These are phyloP conservation scores for Esox masquinongy DNA, from an alignment of 2,797 vertebrate genomes.

Conservation along the genomic window DNA sequence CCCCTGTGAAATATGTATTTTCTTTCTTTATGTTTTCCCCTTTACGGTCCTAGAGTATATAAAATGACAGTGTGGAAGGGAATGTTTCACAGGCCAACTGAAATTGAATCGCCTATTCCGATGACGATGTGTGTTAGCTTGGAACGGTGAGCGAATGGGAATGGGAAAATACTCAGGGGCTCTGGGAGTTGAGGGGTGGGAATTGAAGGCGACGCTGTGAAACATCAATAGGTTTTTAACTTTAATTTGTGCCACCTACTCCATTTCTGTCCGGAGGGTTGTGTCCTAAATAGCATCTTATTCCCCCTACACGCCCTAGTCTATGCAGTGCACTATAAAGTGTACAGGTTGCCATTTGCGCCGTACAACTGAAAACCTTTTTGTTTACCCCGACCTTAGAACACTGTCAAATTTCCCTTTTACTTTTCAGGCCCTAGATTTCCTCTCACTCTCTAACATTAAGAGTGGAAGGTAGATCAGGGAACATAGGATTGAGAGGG, in stretches of 20 bases:
- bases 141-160: conserved; percentile 57
- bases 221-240: conserved; percentile 45
- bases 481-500: conserved; percentile 7
- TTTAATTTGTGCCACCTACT: conserved; percentile 30
- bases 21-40: conserved; percentile 47
- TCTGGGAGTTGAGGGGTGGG: conserved; percentile 13
- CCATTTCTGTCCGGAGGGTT: too few relatives aligned
- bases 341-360: conserved; percentile 35
- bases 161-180: conserved; percentile 27
- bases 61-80: conserved; percentile 32
- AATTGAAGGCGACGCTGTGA: conserved; percentile 45
- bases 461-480: conserved; percentile 10
- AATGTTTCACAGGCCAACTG: conserved; percentile 54
- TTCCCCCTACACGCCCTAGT: too few relatives aligned
- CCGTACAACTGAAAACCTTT: conserved; percentile 5
- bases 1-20: conserved; percentile 56
- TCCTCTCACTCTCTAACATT: conserved; percentile 18
- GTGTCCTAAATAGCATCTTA: too few relatives aligned
- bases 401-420: conserved; percentile 32
- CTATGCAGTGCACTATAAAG: too few relatives aligned
- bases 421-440: conserved; percentile 48
- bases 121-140: conserved; percentile 60
- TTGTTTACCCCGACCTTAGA: conserved; percentile 41
- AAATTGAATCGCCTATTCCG: conserved; percentile 68
- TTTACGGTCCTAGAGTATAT: conserved; percentile 46